Base-by-base conservation (phyloP, 1,140 invertebrate species). In the Anagrus nilaparvatae region DNA sequence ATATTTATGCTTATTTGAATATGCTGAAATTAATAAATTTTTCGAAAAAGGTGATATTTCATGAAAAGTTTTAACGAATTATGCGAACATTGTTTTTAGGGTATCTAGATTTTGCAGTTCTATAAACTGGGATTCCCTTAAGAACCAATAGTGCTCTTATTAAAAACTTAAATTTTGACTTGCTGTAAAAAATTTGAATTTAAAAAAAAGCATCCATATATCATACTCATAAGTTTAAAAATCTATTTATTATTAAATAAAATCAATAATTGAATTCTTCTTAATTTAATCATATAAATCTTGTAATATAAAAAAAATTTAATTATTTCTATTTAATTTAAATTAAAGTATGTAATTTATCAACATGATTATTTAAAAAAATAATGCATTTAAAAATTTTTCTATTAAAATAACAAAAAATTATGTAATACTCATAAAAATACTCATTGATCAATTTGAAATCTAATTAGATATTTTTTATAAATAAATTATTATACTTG, bases 161-260 rank as follows among this genome's bases (percentile, higher is more conserved):
- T n/a, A 33, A 30, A 36, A 43, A 36, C 33, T 23, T 43, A 35
- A 34, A 35, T 27, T 20, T 30, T 27, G 13, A 46, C 17, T 24
- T 28, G 12, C 7, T 20, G 19, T 10, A 41, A 20, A 8, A 23
- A 29, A 16, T 17, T 29, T 14, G 2, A 30, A 36, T 29, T 27
- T 36, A 21, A 34, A 29, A 17, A 16, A 5, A 14, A 32, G 17
- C 4, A 32, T 32, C 8, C 8, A 32, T 13, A 32, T 5, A 30
- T 43, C 36, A 36, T 27, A 35, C 32, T 32, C 31, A 25, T 25
- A 25, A 25, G 5, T 25, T 12, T 12, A 7, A 25, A 5, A 25
- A n/a, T n/a, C n/a, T 25, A 25, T 12, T 12, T 25, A 25, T 5
- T 12, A 25, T 25, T 7, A 7, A 7, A 25, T 25, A 7, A 12